Evolutionary conservation across 37 sponge, comb jelly and placozoan species (phyloP).

Genomic region (Ephydatia muelleri): DNA sequence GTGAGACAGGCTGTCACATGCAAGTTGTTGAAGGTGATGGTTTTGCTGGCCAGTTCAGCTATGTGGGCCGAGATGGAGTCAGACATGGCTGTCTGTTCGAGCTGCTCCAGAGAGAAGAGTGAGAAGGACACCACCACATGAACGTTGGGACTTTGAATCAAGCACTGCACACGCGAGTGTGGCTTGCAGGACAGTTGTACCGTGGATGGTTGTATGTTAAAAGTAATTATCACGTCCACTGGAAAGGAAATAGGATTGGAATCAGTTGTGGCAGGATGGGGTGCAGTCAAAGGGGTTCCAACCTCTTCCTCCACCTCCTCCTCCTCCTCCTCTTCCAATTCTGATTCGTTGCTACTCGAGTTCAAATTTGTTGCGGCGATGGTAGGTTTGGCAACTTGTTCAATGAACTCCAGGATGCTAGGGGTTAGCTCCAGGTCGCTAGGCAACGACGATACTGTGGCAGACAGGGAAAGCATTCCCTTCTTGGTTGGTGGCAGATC

Average conservation of each 20-base stretch:
- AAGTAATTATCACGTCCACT: constrained; percentile 73
- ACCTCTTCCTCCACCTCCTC: constrained; percentile 9
- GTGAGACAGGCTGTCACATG: constrained; percentile 67
- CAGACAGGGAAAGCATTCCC: constrained; percentile 61
- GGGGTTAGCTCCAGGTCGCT: constrained; percentile 67
- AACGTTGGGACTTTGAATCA: constrained; percentile 79
- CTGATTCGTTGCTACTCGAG: constrained; percentile 9
- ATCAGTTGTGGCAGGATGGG: not conserved
- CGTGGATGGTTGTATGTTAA: constrained; percentile 80
- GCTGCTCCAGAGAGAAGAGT: constrained; percentile 44
- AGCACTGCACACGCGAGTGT: constrained; percentile 77
- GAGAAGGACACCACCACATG: constrained; percentile 73
- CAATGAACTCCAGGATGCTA: constrained; percentile 82
- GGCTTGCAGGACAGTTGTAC: constrained; percentile 87
- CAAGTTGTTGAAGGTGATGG: constrained; percentile 60
- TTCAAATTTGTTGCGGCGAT: constrained; percentile 42
- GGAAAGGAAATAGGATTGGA: constrained; percentile 76
- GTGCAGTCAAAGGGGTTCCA: not conserved
- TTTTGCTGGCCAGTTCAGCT: not conserved
- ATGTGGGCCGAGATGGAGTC: not conserved
- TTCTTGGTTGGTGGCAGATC: constrained; percentile 29
- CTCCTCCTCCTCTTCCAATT: constrained; percentile 7
- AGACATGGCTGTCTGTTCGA: not conserved
- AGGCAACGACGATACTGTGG: constrained; percentile 63
- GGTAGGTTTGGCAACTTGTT: constrained; percentile 79